phyloP scores from a whole-genome alignment of 2,888 invertebrate genomes.

The Xestia xanthographa region DNA sequence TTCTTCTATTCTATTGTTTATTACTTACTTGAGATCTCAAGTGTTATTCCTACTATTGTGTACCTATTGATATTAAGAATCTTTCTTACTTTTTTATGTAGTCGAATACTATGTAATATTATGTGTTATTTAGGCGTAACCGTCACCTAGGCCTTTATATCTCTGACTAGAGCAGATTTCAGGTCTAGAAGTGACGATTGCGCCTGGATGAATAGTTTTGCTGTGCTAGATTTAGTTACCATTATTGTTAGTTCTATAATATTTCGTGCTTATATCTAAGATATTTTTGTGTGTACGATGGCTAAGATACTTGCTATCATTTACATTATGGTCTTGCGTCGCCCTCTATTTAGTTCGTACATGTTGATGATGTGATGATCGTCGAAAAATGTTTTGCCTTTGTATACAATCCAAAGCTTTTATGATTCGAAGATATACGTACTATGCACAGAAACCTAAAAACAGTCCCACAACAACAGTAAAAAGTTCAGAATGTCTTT shows the following conservation, averaged over 20 bases:
- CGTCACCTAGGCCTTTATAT: constrained; percentile 21
- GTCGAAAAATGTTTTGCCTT: too few species aligned
- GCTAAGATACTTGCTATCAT: constrained; percentile 27
- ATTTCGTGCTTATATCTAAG: constrained; percentile 55
- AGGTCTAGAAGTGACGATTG: constrained; percentile 19
- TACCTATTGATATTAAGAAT: constrained; percentile 65
- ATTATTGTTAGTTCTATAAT: constrained; percentile 63
- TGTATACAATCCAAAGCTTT: constrained; percentile 1
- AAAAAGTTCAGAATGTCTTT: neutral
- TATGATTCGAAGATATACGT: neutral
- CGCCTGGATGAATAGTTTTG: constrained; percentile 48
- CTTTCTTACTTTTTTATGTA: constrained; percentile 62
- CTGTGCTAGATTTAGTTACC: constrained; percentile 70
- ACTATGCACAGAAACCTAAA: neutral
- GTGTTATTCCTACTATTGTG: constrained; percentile 65
- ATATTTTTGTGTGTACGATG: constrained; percentile 39
- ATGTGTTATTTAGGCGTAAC: constrained; percentile 44
- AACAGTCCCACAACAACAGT: neutral
- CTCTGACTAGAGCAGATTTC: constrained; percentile 1
- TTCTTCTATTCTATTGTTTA: constrained; percentile 55
- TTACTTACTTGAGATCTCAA: constrained; percentile 65
- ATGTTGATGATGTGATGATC: too few species aligned
- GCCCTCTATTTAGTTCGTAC: neutral
- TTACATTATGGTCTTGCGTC: constrained; percentile 16
- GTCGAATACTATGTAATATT: constrained; percentile 51